Base-by-base conservation (phyloP, 2,113 vertebrate species). In the Tor tambroides region DNA sequence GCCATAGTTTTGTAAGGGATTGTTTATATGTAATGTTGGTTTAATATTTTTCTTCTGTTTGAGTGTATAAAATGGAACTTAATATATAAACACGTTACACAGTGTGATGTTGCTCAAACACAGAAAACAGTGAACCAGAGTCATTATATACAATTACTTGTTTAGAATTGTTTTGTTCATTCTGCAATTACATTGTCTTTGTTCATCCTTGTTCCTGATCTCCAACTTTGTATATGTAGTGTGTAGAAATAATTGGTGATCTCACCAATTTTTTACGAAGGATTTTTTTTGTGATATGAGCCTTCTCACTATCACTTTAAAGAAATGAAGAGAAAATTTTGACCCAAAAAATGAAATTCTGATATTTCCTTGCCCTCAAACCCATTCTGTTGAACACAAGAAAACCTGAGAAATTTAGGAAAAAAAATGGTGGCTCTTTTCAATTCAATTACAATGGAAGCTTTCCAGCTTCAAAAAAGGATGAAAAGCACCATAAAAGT, bases 41-140 rank as follows among this genome's bases (percentile, higher is more conserved):
- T 65, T 90, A 30, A 91, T 90, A 51, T 91, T 91, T 89, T 87
- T 91, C 46, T 89, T 81, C 23, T 85, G 89, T 89, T 76, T 72
- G 84, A 91, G 87, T 94, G 90, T 94, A 91, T 91, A 93, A n/a
- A 94, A 94, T 91, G 85, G 93, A 94, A 92, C 84, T 89, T 95
- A 95, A 95, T 95, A 95, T 95, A 95, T 92, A 89, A 85, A 74
- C 92, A 91, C 90, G 78, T 76, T 85, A 88, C 87, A 86, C 90
- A 85, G 90, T 91, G 88, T 46, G 43, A 91, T 38, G 46, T 21
- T 43, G 19, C 54, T 89, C 54, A 1, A 26, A 67, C 19, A 11
- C 12, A 6, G 32, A 35, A 32, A 84, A 32, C n/a, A 28, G 32
- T 84, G 65, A 87, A 65, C 88, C 65, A 84, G 67, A 85, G 67